These are phyloP conservation scores for Colletes collaris DNA, from an alignment of 2,888 invertebrate species.

Conservation along the genomic window DNA sequence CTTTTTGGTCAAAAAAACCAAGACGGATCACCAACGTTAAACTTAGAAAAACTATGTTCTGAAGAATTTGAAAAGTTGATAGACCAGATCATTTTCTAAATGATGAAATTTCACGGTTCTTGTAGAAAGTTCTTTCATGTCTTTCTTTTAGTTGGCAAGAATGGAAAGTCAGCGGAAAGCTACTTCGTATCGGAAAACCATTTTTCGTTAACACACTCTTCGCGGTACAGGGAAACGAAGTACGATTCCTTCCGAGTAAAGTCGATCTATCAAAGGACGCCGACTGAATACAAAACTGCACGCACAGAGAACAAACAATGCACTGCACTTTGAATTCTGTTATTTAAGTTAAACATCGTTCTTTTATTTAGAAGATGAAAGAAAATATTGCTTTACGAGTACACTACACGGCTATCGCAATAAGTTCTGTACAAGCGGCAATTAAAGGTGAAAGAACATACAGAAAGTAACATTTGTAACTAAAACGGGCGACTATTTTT, in stretches of 20 bases:
- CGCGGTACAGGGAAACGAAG: constrained; percentile 18
- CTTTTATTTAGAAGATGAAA: neutral
- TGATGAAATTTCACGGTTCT: constrained; percentile 33
- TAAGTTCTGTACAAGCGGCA: neutral
- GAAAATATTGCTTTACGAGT: neutral
- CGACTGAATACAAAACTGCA: neutral
- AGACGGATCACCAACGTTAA: neutral
- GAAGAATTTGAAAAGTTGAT: too few relatives aligned
- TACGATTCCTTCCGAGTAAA: constrained; percentile 29
- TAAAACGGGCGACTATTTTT: constrained; percentile 18
- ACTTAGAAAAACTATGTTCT: neutral
- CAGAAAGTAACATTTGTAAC: constrained; percentile 1
- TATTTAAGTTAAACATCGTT: neutral
- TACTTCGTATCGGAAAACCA: constrained; percentile 51
- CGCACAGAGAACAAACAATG: neutral
- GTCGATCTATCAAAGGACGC: neutral
- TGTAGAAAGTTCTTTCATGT: constrained; percentile 13
- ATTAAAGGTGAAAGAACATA: constrained; percentile 10
- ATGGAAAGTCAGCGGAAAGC: constrained; percentile 42
- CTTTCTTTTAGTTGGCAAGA: constrained; percentile 20
- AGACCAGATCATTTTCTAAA: constrained; percentile 8
- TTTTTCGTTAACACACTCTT: constrained; percentile 56
- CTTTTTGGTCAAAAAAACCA: neutral
- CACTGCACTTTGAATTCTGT: neutral
- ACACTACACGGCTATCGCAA: neutral